Evolutionary conservation across 1,140 invertebrate species (phyloP).

Genomic region (Chlorops oryzae): DNA sequence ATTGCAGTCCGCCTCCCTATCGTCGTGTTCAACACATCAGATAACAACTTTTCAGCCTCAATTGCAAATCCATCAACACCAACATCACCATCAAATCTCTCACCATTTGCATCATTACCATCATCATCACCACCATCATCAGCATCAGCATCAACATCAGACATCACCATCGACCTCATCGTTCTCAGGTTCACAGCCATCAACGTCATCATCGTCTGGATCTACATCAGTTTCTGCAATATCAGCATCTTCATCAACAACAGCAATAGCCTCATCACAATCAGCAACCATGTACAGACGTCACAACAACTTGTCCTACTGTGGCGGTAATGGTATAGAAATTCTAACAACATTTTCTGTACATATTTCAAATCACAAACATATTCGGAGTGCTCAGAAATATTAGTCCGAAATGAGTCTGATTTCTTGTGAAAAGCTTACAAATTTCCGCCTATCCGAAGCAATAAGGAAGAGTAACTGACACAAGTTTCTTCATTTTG

Average conservation of each 20-base stretch:
- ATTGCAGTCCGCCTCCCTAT: too few relatives aligned
- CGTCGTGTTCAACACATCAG: too few relatives aligned
- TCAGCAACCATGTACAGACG: slow-evolving; percentile 40
- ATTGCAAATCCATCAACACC: slow-evolving; percentile 12
- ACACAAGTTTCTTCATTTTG: too few relatives aligned
- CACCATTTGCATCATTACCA: neutral
- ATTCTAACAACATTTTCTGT: too few relatives aligned
- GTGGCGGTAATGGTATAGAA: slow-evolving; percentile 47
- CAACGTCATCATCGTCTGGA: slow-evolving; percentile 12
- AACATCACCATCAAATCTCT: slow-evolving; percentile 9
- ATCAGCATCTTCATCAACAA: slow-evolving; percentile 11
- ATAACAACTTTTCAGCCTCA: too few relatives aligned
- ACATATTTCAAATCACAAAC: too few relatives aligned
- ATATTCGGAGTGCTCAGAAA: too few relatives aligned
- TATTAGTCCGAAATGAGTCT: too few relatives aligned
- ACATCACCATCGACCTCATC: neutral
- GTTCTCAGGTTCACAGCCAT: neutral
- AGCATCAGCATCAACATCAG: neutral
- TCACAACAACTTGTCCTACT: slow-evolving; percentile 45
- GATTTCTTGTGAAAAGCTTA: too few relatives aligned
- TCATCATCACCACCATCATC: neutral
- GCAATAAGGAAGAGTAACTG: too few relatives aligned
- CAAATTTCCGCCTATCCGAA: too few relatives aligned
- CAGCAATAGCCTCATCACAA: slow-evolving; percentile 17
- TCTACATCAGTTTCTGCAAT: slow-evolving; percentile 10